Evolutionary conservation across 2,888 invertebrate genomes (phyloP), one percentile per base, ranked within the genome.

Genomic region (Leptothorax acervorum): DNA sequence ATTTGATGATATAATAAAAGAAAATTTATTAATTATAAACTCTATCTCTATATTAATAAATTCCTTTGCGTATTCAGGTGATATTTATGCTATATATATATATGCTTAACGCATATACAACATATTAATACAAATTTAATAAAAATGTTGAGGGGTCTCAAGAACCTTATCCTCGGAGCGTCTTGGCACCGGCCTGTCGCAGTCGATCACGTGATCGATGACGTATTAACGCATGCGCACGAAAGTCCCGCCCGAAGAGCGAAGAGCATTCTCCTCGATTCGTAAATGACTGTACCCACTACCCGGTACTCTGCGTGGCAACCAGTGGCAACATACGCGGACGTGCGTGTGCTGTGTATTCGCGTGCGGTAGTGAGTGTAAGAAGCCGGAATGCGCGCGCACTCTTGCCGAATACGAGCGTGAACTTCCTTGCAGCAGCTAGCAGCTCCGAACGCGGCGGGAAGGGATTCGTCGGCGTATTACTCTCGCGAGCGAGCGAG

Each of bases 341-440:
- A n/a, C 15, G 18, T 48, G 18, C 28, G 74, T 57, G 23, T 42
- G 15, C 15, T 23, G 74, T 57, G 23, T 39, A 48, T 4, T 48
- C 31, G 23, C 42, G 39, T 45, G 28, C 5, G 2, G 71, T 15
- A 39, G 8, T 4, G 31, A 0, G 8, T 4, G 42, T 42, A 51
- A 31, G 9, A 31, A 35, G 60, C 31, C 1, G 12, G 23, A 76
- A 48, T 75, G 75, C 48, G 39, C 65, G 75, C 51, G 65, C 51
- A 76, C 3, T 48, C 5, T 15, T 35, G 18, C 31, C 23, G 12
- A 74, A 45, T 45, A 60, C 11, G 23, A 76, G 35, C 11, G 35
- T 51, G 39, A 63, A 35, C 15, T 51, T 35, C 2, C 6, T 42
- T 28, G 42, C 3, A 28, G 39, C 28, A 11, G 9, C 18, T 73